phyloP scores from a whole-genome alignment of 2,797 vertebrate species.

The Alectoris magna region DNA sequence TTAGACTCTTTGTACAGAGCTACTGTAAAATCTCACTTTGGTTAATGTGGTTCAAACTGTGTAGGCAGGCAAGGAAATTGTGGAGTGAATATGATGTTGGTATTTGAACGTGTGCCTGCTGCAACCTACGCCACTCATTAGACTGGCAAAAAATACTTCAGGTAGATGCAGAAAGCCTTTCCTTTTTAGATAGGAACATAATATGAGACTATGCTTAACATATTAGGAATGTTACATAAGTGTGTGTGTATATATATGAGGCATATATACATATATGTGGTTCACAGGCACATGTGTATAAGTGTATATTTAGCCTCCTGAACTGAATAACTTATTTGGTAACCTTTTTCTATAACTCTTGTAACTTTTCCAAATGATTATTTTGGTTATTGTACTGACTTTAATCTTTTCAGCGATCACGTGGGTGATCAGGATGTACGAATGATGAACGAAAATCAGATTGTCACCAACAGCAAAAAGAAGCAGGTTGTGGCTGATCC shows the following conservation, averaged over 20 bases:
- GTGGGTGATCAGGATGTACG: constrained; percentile 95
- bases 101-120: constrained; percentile 15
- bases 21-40: constrained; percentile 27
- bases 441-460: constrained; percentile 96
- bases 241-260: too few species aligned
- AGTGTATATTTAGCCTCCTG: neutral
- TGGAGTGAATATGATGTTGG: neutral
- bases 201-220: neutral
- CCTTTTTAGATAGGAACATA: neutral
- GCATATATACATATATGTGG: neutral
- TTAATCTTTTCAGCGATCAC: constrained; percentile 82
- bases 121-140: neutral
- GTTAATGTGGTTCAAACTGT: constrained; percentile 29
- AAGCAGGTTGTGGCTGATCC: constrained; percentile 87
- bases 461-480: constrained; percentile 87
- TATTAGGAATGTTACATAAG: too few species aligned
- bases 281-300: neutral
- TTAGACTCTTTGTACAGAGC: neutral
- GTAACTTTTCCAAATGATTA: neutral
- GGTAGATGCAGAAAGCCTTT: neutral
- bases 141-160: constrained; percentile 21
- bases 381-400: constrained; percentile 6
- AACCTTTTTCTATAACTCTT: neutral
- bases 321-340: neutral
- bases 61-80: constrained; percentile 22